Conservation (phyloP, 2,888 invertebrate species). For the Rhagium mordax region DNA sequence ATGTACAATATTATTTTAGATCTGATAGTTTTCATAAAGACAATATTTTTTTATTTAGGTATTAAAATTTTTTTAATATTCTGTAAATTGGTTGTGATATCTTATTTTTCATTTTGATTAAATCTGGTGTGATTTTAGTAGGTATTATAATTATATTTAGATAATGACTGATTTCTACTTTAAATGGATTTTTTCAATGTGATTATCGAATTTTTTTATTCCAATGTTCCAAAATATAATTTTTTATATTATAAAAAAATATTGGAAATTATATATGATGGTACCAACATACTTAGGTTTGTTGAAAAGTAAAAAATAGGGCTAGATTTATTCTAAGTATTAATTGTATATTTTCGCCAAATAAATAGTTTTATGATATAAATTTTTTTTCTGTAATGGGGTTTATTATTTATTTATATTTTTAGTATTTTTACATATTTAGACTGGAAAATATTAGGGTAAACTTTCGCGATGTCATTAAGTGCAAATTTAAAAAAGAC, state of each 20-base stretch:
- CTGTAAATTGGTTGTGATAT: conserved; percentile 12
- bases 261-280: conserved; percentile 1
- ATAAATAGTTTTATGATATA: conserved; percentile 30
- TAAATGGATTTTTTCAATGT: neutral
- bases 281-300: conserved; percentile 11
- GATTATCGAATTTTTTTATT: neutral
- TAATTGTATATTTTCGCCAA: conserved; percentile 21
- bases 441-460: too few species aligned
- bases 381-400: neutral
- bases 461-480: too few species aligned
- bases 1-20: neutral
- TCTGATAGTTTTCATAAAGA: conserved; percentile 5
- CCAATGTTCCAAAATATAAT: neutral
- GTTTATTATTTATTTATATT: too few species aligned
- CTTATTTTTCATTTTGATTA: neutral
- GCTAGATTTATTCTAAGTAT: conserved; percentile 17
- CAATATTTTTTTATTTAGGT: neutral
- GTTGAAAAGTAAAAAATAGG: conserved; percentile 8
- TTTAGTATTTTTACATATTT: too few species aligned
- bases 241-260: neutral
- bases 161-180: neutral
- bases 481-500: too few species aligned
- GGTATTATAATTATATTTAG: neutral
- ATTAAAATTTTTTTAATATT: neutral
- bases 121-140: conserved; percentile 16